A percentile compares a stretch with the other conserved stretches of the same genome.
Evolutionary conservation across 92 coral and sea anemone genomes (phyloP).

Genomic region (Actinostola sp.): DNA sequence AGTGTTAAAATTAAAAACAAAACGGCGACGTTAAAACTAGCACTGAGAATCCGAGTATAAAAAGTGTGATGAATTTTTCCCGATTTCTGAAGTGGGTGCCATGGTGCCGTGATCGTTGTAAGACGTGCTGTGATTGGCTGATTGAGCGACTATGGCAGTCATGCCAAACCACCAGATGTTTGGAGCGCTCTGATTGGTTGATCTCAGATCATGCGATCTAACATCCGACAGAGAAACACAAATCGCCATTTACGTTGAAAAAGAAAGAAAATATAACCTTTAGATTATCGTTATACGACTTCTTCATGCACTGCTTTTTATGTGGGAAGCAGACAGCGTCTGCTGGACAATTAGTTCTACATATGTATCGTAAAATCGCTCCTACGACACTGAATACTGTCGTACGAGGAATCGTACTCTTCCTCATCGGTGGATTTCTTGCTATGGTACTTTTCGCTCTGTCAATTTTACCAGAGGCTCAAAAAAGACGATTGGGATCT

Average conservation of each 20-base stretch:
- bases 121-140: conserved; percentile 37
- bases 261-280: conserved; percentile 1
- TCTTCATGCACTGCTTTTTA: conserved; percentile 77
- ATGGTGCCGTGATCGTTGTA: conserved; percentile 15
- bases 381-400: conserved; percentile 86
- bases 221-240: conserved; percentile 59
- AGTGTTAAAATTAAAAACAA: neutral
- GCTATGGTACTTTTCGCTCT: conserved; percentile 86
- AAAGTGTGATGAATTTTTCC: conserved; percentile 5
- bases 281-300: conserved; percentile 1
- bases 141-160: conserved; percentile 29
- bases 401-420: conserved; percentile 89
- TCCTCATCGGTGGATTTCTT: conserved; percentile 89
- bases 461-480: conserved; percentile 86
- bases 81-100: conserved; percentile 4
- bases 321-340: conserved; percentile 77
- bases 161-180: conserved; percentile 69
- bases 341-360: conserved; percentile 71
- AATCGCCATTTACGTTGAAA: conserved; percentile 28
- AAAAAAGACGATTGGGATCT: conserved; percentile 74
- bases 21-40: too few relatives aligned
- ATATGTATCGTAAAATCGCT: conserved; percentile 74
- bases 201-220: conserved; percentile 68
- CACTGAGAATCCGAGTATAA: too few relatives aligned
- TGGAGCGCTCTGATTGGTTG: conserved; percentile 76